Evolutionary conservation across 2,797 vertebrate genomes (phyloP).

Genomic region (Enteromius viviparus): DNA sequence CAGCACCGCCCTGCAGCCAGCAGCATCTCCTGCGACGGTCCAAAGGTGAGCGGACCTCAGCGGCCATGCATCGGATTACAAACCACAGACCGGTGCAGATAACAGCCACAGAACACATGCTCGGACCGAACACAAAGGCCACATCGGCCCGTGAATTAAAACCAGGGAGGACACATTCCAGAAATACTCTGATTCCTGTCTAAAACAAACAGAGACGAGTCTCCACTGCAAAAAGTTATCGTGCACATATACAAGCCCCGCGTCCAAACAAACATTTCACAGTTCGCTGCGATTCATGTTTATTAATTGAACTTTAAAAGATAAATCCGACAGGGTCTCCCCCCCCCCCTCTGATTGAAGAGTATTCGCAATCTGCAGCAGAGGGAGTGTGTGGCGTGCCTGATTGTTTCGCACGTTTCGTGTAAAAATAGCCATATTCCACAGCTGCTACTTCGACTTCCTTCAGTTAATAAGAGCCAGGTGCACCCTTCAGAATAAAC

Average conservation of each 20-base stretch:
- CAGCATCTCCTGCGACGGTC: slow-evolving; percentile 20
- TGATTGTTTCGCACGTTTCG: slow-evolving; percentile 42
- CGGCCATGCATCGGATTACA: slow-evolving; percentile 41
- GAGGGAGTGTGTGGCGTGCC: background rate
- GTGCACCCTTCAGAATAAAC: slow-evolving; percentile 64
- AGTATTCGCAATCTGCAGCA: background rate
- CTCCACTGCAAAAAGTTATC: slow-evolving; percentile 16
- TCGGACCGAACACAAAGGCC: background rate
- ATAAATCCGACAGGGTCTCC: background rate
- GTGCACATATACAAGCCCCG: background rate
- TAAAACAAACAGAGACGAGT: slow-evolving; percentile 1
- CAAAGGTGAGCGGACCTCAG: slow-evolving; percentile 52
- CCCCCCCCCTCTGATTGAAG: slow-evolving; percentile 5
- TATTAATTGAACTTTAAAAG: slow-evolving; percentile 44
- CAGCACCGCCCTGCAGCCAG: background rate
- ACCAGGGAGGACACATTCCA: slow-evolving; percentile 44
- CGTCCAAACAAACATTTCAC: slow-evolving; percentile 29
- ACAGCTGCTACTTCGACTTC: slow-evolving; percentile 56
- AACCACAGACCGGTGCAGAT: slow-evolving; percentile 10
- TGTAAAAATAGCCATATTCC: slow-evolving; percentile 58
- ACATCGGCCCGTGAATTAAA: slow-evolving; percentile 2
- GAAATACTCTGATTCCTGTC: background rate
- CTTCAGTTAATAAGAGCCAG: slow-evolving; percentile 60
- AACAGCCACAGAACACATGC: slow-evolving; percentile 14
- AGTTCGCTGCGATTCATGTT: slow-evolving; percentile 37